These are phyloP conservation scores for Atta cephalotes DNA, from an alignment of 1,140 invertebrate species.

Conservation along the genomic window DNA sequence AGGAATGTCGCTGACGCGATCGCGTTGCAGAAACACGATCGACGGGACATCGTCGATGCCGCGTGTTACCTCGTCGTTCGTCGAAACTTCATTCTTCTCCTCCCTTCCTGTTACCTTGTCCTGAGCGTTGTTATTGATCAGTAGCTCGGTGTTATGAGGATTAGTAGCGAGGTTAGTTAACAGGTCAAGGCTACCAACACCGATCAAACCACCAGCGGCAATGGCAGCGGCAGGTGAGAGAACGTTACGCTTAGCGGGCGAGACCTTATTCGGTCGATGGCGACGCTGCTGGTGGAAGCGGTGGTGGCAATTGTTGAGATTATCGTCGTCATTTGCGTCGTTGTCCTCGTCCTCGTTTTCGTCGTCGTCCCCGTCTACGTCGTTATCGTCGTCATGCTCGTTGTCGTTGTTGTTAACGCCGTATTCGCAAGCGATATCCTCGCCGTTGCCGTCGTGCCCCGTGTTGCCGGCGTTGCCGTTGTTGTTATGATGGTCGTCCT, in stretches of 20 bases:
- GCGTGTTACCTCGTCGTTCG: slow-evolving; percentile 69
- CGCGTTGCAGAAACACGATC: slow-evolving; percentile 52
- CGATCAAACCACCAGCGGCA: slow-evolving; percentile 61
- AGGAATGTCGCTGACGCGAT: slow-evolving; percentile 29
- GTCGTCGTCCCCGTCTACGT: slow-evolving; percentile 47
- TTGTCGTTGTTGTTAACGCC: slow-evolving; percentile 66
- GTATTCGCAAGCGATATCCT: slow-evolving; percentile 51
- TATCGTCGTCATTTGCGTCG: slow-evolving; percentile 44
- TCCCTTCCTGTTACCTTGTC: slow-evolving; percentile 29
- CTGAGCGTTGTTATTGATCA: slow-evolving; percentile 69
- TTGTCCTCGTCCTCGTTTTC: slow-evolving; percentile 17
- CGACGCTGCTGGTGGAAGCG: slow-evolving; percentile 47
- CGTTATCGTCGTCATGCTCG: slow-evolving; percentile 62
- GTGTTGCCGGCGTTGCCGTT: slow-evolving; percentile 56
- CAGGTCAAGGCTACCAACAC: slow-evolving; percentile 77
- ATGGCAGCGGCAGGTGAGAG: slow-evolving; percentile 42
- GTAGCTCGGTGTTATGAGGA: slow-evolving; percentile 73
- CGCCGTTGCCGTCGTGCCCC: slow-evolving; percentile 37
- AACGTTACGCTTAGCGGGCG: slow-evolving; percentile 70
- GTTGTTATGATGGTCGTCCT: slow-evolving; percentile 69
- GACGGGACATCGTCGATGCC: slow-evolving; percentile 37
- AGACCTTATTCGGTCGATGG: slow-evolving; percentile 57
- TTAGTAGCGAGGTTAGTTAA: slow-evolving; percentile 79
- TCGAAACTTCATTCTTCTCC: slow-evolving; percentile 18
- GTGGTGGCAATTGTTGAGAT: slow-evolving; percentile 52